These are phyloP conservation scores for Rotaria magnacalcarata DNA, from an alignment of 2,888 invertebrate species.

Conservation along the genomic window DNA sequence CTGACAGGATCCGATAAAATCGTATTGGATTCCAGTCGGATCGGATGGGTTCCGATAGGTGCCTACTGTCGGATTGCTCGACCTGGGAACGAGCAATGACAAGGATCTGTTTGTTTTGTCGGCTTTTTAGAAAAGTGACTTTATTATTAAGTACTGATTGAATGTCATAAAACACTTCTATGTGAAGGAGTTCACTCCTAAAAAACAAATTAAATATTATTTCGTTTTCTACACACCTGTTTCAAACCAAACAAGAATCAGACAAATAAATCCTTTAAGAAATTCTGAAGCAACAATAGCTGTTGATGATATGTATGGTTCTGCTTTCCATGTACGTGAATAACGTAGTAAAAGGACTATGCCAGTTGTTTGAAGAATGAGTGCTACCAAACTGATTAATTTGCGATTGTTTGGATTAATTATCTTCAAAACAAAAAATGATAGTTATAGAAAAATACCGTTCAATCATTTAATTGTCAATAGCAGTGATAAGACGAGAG, in stretches of 20 bases:
- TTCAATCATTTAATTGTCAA: no score
- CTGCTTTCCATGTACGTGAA: conserved; percentile 52
- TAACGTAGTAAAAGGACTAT: conserved; percentile 58
- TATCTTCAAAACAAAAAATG: not conserved
- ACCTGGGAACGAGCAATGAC: no score
- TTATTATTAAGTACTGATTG: no score
- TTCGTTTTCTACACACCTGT: conserved; percentile 46
- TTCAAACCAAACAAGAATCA: conserved; percentile 52
- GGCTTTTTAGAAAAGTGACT: no score
- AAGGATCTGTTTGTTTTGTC: no score
- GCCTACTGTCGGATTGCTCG: no score
- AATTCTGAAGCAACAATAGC: conserved; percentile 55
- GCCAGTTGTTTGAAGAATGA: conserved; percentile 60
- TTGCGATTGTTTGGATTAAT: not conserved
- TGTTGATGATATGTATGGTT: conserved; percentile 51
- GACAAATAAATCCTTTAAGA: conserved; percentile 56
- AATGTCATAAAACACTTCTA: no score
- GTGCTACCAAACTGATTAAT: conserved; percentile 53
- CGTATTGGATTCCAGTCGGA: no score
- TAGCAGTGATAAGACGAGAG: no score
- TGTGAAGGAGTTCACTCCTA: not conserved
- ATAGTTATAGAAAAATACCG: no score
- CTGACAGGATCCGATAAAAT: no score
- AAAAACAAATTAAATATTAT: not conserved
- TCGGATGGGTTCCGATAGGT: no score